These are phyloP conservation scores for Trachelus tabidus DNA, from an alignment of 2,888 invertebrate genomes.

Conservation along the genomic window DNA sequence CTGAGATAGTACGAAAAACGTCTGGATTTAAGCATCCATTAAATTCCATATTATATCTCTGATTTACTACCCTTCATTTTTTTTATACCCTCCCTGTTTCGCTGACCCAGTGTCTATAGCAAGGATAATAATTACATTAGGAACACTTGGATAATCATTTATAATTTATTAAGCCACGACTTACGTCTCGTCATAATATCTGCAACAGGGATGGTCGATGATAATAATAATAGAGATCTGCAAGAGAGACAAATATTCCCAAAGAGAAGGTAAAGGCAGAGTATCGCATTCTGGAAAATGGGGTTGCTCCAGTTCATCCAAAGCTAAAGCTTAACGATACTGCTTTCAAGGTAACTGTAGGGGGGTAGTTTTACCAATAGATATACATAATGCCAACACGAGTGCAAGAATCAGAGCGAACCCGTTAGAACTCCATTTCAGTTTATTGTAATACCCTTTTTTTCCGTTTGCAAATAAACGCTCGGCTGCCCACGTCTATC, in stretches of 20 bases:
- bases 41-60: conserved; percentile 12
- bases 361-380: background rate
- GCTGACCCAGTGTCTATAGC: background rate
- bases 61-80: background rate
- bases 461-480: conserved; percentile 54
- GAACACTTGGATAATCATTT: background rate
- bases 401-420: conserved; percentile 8
- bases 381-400: background rate
- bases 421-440: conserved; percentile 49
- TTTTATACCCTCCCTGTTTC: background rate
- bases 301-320: too few species aligned
- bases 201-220: background rate
- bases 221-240: background rate
- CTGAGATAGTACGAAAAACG: background rate
- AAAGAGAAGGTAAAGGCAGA: background rate
- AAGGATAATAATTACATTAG: background rate
- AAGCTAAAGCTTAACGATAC: background rate
- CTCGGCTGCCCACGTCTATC: conserved; percentile 48
- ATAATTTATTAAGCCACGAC: background rate
- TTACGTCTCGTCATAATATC: background rate
- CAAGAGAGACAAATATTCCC: background rate
- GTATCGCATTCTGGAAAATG: background rate
- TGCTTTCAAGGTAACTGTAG: background rate
- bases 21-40: conserved; percentile 19
- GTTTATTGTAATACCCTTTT: conserved; percentile 54